phyloP scores from a whole-genome alignment of 1,140 invertebrate genomes.

The Frieseomelitta varia region DNA sequence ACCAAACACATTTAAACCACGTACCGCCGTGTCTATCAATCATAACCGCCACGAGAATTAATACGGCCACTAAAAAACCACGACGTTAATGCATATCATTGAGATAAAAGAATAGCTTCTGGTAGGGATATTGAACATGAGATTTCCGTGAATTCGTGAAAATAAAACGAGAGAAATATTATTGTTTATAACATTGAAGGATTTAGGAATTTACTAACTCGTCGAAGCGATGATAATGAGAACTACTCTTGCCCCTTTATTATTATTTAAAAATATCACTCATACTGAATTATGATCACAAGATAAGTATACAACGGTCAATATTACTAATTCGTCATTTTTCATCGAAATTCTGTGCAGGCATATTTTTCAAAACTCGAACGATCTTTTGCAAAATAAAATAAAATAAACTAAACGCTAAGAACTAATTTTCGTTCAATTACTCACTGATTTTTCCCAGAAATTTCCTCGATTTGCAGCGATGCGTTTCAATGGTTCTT shows the following conservation, averaged over 20 bases:
- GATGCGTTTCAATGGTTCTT: too few relatives aligned
- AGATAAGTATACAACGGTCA: too few relatives aligned
- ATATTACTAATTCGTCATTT: too few relatives aligned
- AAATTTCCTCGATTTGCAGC: too few relatives aligned
- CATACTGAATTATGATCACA: background rate
- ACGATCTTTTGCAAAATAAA: too few relatives aligned
- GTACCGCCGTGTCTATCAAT: constrained; percentile 1
- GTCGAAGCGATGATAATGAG: background rate
- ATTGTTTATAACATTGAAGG: background rate
- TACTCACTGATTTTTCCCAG: too few relatives aligned
- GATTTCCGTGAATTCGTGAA: background rate
- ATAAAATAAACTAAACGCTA: too few relatives aligned
- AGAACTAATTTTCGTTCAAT: too few relatives aligned
- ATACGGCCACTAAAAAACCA: background rate
- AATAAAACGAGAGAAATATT: background rate
- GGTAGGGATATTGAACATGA: background rate
- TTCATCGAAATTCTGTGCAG: too few relatives aligned
- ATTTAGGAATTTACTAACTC: background rate
- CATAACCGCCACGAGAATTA: background rate
- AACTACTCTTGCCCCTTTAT: background rate
- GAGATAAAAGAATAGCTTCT: background rate
- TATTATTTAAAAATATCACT: background rate
- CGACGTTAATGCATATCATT: constrained; percentile 4
- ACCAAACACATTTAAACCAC: background rate
- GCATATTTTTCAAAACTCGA: too few relatives aligned